phyloP scores from a whole-genome alignment of 2,797 vertebrate species.

The Sebastes steindachneri region DNA sequence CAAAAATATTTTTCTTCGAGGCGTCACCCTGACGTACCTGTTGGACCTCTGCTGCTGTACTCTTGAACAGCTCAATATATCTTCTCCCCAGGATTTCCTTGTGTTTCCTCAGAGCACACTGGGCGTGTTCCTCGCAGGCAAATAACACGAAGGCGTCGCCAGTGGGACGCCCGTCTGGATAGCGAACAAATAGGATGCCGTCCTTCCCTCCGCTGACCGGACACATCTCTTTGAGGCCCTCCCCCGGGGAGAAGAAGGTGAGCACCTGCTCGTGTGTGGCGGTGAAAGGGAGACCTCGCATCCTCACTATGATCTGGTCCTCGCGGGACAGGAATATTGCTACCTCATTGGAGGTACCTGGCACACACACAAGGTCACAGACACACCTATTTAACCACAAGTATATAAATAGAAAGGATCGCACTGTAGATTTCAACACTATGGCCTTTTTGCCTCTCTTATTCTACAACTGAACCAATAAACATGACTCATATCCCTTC shows the following conservation, averaged over 20 bases:
- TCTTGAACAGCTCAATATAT: conserved; percentile 98
- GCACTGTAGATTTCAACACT: background rate
- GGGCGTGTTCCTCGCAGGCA: conserved; percentile 93
- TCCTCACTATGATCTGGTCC: conserved; percentile 94
- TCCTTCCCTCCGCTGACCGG: conserved; percentile 90
- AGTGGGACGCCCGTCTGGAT: conserved; percentile 95
- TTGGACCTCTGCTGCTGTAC: conserved; percentile 96
- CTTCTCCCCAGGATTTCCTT: conserved; percentile 96
- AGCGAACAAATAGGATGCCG: conserved; percentile 95
- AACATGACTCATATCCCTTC: background rate
- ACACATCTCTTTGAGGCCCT: conserved; percentile 78
- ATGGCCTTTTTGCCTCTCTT: background rate
- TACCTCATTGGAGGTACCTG: conserved; percentile 96
- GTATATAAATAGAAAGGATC: background rate
- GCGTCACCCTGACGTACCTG: conserved; percentile 83
- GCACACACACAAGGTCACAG: conserved; percentile 3
- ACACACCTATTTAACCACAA: background rate
- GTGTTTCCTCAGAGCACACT: conserved; percentile 95
- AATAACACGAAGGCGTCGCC: conserved; percentile 97
- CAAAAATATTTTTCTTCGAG: background rate
- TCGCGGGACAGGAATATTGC: conserved; percentile 94
- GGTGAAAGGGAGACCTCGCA: conserved; percentile 96
- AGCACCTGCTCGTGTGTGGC: conserved; percentile 93
- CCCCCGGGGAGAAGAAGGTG: conserved; percentile 86
- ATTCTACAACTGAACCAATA: background rate